Base-by-base conservation (phyloP, 2,113 vertebrate species). In the Corythornis vintsioides region DNA sequence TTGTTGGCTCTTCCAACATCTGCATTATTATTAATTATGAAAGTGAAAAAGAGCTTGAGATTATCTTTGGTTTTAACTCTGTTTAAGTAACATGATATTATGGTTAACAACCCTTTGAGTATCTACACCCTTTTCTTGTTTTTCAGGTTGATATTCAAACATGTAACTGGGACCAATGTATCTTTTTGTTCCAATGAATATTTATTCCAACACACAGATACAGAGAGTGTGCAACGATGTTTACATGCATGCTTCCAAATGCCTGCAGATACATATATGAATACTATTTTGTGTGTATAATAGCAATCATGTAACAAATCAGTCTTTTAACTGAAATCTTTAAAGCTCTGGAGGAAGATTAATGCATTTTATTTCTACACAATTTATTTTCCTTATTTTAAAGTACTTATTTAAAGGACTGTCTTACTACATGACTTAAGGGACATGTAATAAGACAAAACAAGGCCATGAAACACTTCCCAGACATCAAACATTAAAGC, bases 51-150 rank as follows among this genome's bases (percentile, higher is more conserved):
- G 13, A 60, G 1, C 0, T 75, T 53, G 42, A 26, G 19, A 6
- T 73, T 70, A 53, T 14, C 16, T 83, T 72, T 56, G 7, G 0
- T n/a, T 87, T 78, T 19, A 93, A 26, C 18, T 13, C 9, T 25
- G 3, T 70, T 83, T 35, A 61, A 83, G 57, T 35, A 70, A 25
- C 60, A 61, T 33, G 59, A 53, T 66, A 63, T 79, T 91, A 59
- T 66, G 29, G 3, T 35, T 25, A 45, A 52, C 0, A 0, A 22
- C 35, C 20, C 8, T 74, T 78, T 50, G 24, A 63, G 26, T 29
- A 56, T 20, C 28, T 85, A 17, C 2, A 50, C 13, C 2, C 5
- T 78, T 64, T 75, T 56, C 52, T 64, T 31, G 22, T 35, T 80
- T 80, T 69, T 86, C 53, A 48, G 20, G 17, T 1, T 67, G 48